Conservation (phyloP, 2,113 vertebrate species). For the Rhabdornis inornatus region DNA sequence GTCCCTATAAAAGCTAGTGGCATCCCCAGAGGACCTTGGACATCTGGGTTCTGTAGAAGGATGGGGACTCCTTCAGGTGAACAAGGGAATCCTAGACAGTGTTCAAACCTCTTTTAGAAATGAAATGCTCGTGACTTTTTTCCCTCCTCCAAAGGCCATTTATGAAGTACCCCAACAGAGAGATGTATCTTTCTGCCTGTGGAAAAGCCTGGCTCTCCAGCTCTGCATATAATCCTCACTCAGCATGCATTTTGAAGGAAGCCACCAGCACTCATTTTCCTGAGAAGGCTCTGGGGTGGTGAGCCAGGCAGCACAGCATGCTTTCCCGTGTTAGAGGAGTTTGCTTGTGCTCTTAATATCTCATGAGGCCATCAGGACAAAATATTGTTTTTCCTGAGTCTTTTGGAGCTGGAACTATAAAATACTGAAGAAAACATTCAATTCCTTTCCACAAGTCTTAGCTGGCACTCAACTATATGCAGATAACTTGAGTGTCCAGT, state of each 20-base stretch:
- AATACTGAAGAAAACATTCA: not conserved
- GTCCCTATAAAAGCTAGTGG: not conserved
- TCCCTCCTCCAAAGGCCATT: not conserved
- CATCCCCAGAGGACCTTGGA: not conserved
- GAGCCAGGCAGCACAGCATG: not conserved
- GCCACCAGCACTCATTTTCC: not conserved
- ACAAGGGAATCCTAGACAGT: not conserved
- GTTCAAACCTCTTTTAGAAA: not conserved
- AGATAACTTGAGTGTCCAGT: not conserved
- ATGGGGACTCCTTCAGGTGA: not conserved
- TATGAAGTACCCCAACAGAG: not conserved
- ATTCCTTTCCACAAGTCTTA: not conserved
- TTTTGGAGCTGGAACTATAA: not conserved
- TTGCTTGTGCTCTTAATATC: not conserved
- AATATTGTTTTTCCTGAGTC: not conserved
- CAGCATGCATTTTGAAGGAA: not conserved
- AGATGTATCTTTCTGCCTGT: rapidly evolving
- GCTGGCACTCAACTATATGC: not conserved
- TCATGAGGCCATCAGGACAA: not conserved
- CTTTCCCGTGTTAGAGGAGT: not conserved
- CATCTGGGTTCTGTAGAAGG: not conserved
- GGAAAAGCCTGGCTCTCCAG: not conserved
- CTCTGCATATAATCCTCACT: rapidly evolving
- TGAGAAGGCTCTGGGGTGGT: rapidly evolving
- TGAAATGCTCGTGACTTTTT: rapidly evolving